phyloP scores from a whole-genome alignment of 2,888 invertebrate genomes.

The Tryphoninae sp. region DNA sequence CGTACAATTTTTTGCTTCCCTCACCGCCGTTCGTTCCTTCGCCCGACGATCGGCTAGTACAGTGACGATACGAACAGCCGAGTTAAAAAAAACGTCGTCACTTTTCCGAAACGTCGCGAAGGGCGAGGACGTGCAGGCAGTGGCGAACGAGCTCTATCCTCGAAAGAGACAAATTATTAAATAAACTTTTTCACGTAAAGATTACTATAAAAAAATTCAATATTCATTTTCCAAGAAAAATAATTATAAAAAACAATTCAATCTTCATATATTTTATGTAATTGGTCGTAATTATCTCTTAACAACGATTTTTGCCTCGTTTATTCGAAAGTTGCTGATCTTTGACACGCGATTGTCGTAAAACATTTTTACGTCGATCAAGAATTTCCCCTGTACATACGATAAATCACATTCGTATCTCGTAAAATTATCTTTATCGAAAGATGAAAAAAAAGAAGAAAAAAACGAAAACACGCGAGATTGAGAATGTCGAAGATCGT shows the following conservation, averaged over 20 bases:
- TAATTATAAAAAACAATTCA: too few relatives aligned
- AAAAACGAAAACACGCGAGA: too few relatives aligned
- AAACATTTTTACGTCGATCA: slow-evolving; percentile 14
- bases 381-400: neutral
- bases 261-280: too few relatives aligned
- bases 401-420: too few relatives aligned
- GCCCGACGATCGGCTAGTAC: slow-evolving; percentile 49
- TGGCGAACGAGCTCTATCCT: neutral
- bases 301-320: neutral
- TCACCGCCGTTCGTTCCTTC: slow-evolving; percentile 30
- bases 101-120: slow-evolving; percentile 48
- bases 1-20: slow-evolving; percentile 36
- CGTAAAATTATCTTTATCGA: too few relatives aligned
- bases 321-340: neutral
- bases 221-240: too few relatives aligned
- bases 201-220: too few relatives aligned
- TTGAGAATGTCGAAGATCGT: too few relatives aligned
- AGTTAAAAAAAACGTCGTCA: slow-evolving; percentile 42
- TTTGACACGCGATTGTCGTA: slow-evolving; percentile 24
- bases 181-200: neutral
- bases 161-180: neutral
- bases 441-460: too few relatives aligned
- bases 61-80: neutral
- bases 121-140: slow-evolving; percentile 32
- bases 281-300: too few relatives aligned